phyloP scores from a whole-genome alignment of 2,888 invertebrate species.

The Trichopria drosophilae region DNA sequence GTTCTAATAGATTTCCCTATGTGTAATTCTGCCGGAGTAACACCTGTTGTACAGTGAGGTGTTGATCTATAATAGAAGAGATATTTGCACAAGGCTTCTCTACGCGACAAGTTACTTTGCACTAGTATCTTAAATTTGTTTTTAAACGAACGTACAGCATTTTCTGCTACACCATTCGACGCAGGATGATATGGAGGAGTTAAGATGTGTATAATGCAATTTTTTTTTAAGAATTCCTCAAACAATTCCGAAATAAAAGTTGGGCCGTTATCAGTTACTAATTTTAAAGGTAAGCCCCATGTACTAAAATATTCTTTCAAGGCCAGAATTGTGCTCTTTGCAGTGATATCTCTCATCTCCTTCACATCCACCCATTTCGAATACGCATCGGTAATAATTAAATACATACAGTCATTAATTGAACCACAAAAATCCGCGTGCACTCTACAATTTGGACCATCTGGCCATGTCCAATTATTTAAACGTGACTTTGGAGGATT shows the following conservation, averaged over 20 bases:
- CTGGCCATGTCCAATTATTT: constrained; percentile 34
- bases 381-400: constrained; percentile 34
- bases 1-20: constrained; percentile 21
- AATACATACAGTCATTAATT: constrained; percentile 31
- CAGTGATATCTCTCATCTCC: constrained; percentile 31
- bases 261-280: constrained; percentile 36
- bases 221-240: constrained; percentile 12
- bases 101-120: too few species aligned
- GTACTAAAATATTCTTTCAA: constrained; percentile 29
- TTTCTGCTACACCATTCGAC: constrained; percentile 31
- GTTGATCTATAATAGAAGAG: constrained; percentile 30
- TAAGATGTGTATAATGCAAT: too few species aligned
- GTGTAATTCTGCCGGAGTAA: constrained; percentile 29
- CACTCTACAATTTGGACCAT: constrained; percentile 16
- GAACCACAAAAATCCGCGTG: constrained; percentile 34
- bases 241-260: constrained; percentile 17
- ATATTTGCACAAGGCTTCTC: too few species aligned
- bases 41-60: constrained; percentile 32
- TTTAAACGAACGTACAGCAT: constrained; percentile 29
- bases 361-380: constrained; percentile 34
- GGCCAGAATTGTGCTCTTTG: constrained; percentile 26
- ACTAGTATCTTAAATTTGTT: too few species aligned
- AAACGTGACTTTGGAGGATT: constrained; percentile 29
- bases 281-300: constrained; percentile 30
- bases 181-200: too few species aligned